These are phyloP conservation scores for Ganaspis brasiliensis DNA, from an alignment of 2,888 invertebrate species.

Conservation along the genomic window DNA sequence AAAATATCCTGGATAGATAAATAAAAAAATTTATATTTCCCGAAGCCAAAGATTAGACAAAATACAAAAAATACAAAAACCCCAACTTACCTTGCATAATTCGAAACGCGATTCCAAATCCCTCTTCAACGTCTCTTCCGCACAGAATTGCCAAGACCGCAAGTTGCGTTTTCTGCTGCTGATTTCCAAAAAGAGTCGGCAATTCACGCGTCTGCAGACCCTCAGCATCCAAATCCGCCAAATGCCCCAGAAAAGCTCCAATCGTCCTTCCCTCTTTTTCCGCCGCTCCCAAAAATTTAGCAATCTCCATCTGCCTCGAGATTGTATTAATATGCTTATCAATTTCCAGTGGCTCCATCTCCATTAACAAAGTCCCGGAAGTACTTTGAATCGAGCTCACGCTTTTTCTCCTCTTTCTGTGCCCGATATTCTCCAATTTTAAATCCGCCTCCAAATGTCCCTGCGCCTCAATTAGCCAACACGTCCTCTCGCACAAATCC, in stretches of 20 bases:
- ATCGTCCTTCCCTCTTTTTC: slow-evolving; percentile 82
- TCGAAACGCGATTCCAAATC: slow-evolving; percentile 86
- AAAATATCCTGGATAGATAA: too few relatives aligned
- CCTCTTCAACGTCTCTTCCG: slow-evolving; percentile 86
- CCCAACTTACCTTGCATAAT: slow-evolving; percentile 83
- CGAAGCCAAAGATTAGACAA: too few relatives aligned
- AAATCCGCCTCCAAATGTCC: slow-evolving; percentile 85
- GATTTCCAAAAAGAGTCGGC: slow-evolving; percentile 88
- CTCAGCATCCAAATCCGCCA: slow-evolving; percentile 71
- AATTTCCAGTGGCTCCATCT: slow-evolving; percentile 87
- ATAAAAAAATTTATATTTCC: too few relatives aligned
- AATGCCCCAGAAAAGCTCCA: slow-evolving; percentile 67
- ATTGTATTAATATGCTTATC: slow-evolving; percentile 91
- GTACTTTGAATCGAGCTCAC: slow-evolving; percentile 57
- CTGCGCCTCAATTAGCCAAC: slow-evolving; percentile 83
- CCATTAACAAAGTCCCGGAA: slow-evolving; percentile 83
- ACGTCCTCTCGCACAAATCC: slow-evolving; percentile 82
- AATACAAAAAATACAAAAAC: too few relatives aligned
- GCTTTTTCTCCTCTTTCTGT: slow-evolving; percentile 68
- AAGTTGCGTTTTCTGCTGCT: slow-evolving; percentile 86
- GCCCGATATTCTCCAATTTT: slow-evolving; percentile 66
- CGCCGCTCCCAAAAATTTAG: slow-evolving; percentile 86
- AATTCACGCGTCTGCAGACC: slow-evolving; percentile 73
- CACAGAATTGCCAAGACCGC: slow-evolving; percentile 86
- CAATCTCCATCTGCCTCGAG: slow-evolving; percentile 90